These are phyloP conservation scores for Rhamnusium bicolor DNA, from an alignment of 2,888 invertebrate species.

Conservation along the genomic window DNA sequence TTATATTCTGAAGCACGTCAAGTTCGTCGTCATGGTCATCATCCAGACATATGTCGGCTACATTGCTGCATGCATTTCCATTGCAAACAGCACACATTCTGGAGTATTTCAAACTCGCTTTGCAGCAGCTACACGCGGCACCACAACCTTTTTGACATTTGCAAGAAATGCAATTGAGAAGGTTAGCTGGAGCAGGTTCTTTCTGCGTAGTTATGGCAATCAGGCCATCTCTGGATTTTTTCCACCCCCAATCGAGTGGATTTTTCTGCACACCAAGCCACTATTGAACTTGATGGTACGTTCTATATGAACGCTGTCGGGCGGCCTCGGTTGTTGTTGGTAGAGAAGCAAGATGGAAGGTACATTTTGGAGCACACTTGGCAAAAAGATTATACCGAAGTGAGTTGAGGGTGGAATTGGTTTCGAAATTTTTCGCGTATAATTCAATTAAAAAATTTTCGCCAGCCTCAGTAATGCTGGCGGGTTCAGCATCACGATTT, in stretches of 20 bases:
- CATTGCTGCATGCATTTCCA: neutral
- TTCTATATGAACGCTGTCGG: neutral
- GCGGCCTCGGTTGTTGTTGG: neutral
- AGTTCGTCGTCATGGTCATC: neutral
- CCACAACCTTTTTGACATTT: neutral
- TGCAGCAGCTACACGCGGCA: neutral
- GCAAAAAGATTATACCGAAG: neutral
- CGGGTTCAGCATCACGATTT: slow-evolving; percentile 1
- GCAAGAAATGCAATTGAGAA: slow-evolving; percentile 1
- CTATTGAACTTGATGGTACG: neutral
- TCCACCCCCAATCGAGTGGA: slow-evolving; percentile 1
- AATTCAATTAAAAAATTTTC: neutral
- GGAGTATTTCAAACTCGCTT: neutral
- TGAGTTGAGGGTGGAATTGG: slow-evolving; percentile 3
- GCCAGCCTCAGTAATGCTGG: neutral
- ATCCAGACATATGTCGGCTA: slow-evolving; percentile 2
- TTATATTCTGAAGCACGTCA: neutral
- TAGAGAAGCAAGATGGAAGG: slow-evolving; percentile 4
- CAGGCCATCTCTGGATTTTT: slow-evolving; percentile 1
- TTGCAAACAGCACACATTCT: slow-evolving; percentile 1
- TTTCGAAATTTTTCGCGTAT: neutral
- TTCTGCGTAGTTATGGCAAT: slow-evolving; percentile 1
- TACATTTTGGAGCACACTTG: neutral
- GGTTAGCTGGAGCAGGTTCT: neutral
- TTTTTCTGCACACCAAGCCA: slow-evolving; percentile 2